These are phyloP conservation scores for Chionoecetes opilio DNA, from an alignment of 1,140 invertebrate species.

Conservation along the genomic window DNA sequence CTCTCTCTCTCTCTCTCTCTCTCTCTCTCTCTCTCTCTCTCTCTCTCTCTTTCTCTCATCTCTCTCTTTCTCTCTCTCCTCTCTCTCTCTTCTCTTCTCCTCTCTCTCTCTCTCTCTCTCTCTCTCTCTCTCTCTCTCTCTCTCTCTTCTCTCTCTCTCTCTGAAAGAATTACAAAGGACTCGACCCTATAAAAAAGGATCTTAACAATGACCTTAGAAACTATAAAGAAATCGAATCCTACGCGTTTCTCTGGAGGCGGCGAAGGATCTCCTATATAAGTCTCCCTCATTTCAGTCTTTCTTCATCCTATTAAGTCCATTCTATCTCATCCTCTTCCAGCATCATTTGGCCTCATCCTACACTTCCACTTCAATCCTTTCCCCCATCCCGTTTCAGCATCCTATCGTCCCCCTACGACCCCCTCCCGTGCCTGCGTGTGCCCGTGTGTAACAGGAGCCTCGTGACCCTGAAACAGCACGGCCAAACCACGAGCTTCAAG, in stretches of 20 bases:
- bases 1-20: constrained; percentile 32
- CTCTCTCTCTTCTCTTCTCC: neutral
- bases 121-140: neutral
- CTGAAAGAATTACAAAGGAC: too few relatives aligned
- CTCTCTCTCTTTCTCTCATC: constrained; percentile 38
- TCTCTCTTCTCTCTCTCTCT: neutral
- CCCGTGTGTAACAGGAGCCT: neutral
- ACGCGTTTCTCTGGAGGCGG: too few relatives aligned
- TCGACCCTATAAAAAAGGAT: too few relatives aligned
- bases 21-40: constrained; percentile 39
- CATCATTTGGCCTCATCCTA: neutral
- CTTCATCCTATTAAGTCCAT: neutral
- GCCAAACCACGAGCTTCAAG: neutral
- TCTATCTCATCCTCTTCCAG: neutral
- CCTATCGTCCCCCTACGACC: neutral
- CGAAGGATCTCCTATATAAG: too few relatives aligned
- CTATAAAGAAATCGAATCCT: too few relatives aligned
- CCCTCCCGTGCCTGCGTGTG: neutral
- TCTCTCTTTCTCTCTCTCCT: constrained; percentile 35
- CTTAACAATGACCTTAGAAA: too few relatives aligned
- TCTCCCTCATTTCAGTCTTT: too few relatives aligned
- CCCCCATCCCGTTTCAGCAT: neutral
- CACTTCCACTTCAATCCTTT: neutral
- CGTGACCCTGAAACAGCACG: constrained; percentile 14
- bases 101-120: neutral